Evolutionary conservation across 2,113 vertebrate genomes (phyloP), one percentile per base, ranked within the genome.

Genomic region (Syngnathus floridae): DNA sequence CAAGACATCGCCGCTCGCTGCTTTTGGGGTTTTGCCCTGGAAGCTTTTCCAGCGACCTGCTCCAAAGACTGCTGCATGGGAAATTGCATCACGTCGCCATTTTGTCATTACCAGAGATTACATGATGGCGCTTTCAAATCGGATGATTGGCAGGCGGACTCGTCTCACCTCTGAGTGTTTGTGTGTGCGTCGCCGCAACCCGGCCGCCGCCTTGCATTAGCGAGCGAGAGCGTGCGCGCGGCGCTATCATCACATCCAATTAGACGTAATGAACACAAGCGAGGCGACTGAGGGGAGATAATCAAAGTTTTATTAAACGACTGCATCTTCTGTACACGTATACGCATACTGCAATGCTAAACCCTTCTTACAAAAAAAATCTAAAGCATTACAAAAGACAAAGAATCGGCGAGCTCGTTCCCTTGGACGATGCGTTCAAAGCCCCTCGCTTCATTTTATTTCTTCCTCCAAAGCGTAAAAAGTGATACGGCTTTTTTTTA

Each of bases 201-300:
- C 40, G 31, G 36, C 81, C 65, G 72, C 83, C 84, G 84, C 84
- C 68, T 80, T 64, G 72, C 81, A 87, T 89, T 84, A 89, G 75
- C 17, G 43, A 64, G 66, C 75, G 75, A 64, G 78, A 1, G 26
- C 1, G 26, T 2, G 26, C 26, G 26, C 56, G 73, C 66, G 72
- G 57, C 36, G 57, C 70, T 70, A 80, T 83, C 79, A 83, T 84
- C 78, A 76, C 81, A 81, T 85, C 83, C 77, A 81, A 83, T 87
- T 84, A 86, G 75, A 63, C 73, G 74, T 82, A 86, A 89, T 83
- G 82, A 88, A 85, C 79, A 88, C 65, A 82, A 83, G 78, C 74
- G 71, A 84, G 84, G 79, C 69, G 14, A 73, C 74, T 74, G 81
- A 79, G 77, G 76, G 84, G 83, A 87, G 45, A 63, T 63, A 46